Evolutionary conservation across 2,888 invertebrate genomes (phyloP).

Genomic region (Hemistola chrysoprasaria): DNA sequence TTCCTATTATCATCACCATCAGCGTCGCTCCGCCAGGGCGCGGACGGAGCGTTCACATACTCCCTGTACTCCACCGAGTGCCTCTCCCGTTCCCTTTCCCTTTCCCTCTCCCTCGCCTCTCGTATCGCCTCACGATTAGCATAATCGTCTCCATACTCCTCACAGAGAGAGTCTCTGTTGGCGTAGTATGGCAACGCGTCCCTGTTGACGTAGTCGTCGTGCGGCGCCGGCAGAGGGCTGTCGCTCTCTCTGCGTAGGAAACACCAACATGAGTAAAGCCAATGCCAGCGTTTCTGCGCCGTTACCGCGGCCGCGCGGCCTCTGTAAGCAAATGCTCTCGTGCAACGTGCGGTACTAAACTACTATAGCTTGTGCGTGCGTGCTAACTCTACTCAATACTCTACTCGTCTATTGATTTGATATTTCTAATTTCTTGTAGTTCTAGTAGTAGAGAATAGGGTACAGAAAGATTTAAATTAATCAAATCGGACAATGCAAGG

Average conservation of each 20-base stretch:
- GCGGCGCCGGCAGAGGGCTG: constrained; percentile 64
- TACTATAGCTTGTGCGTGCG: constrained; percentile 20
- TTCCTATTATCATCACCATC: constrained; percentile 71
- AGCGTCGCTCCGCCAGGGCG: constrained; percentile 60
- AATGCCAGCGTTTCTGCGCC: constrained; percentile 57
- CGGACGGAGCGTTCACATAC: constrained; percentile 73
- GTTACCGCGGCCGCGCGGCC: constrained; percentile 4
- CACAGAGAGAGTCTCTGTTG: constrained; percentile 71
- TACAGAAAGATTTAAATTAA: no score
- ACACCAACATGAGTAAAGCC: constrained; percentile 77
- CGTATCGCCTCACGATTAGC: constrained; percentile 76
- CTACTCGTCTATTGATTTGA: background rate
- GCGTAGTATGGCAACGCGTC: constrained; percentile 73
- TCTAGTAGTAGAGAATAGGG: no score
- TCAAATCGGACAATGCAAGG: no score
- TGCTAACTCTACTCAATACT: constrained; percentile 9
- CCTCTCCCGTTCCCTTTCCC: constrained; percentile 58
- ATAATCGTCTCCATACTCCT: constrained; percentile 78
- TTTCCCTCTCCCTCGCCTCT: constrained; percentile 68
- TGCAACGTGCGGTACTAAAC: constrained; percentile 47
- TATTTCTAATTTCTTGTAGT: background rate
- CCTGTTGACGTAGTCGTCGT: constrained; percentile 76
- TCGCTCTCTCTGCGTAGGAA: constrained; percentile 78
- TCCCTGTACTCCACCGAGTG: constrained; percentile 70
- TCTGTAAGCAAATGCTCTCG: constrained; percentile 68